Conservation (phyloP, 2,797 vertebrate genomes). For the Thamnophis elegans region DNA sequence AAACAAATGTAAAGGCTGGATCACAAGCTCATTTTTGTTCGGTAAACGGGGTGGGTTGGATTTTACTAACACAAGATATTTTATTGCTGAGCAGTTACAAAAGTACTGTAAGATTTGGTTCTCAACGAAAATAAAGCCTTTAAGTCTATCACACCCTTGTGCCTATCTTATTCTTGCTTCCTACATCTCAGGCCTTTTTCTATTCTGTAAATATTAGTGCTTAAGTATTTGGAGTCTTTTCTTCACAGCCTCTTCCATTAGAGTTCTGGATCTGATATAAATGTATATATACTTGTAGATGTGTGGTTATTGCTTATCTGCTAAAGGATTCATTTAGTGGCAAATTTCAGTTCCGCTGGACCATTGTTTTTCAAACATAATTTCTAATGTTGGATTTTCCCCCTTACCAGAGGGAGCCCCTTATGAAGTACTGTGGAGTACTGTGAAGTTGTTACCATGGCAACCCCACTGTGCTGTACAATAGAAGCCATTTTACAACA, state of each 20-base stretch:
- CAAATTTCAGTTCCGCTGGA: background rate
- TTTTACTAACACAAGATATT: background rate
- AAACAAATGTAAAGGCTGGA: background rate
- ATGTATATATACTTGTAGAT: background rate
- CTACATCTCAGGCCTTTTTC: background rate
- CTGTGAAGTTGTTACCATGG: no score
- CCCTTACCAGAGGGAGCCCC: no score
- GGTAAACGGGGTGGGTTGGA: background rate
- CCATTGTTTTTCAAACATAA: background rate
- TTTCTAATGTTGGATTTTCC: no score
- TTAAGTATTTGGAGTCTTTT: background rate
- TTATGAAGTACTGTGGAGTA: no score
- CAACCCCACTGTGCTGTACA: no score
- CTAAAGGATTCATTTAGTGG: background rate
- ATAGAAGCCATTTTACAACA: no score
- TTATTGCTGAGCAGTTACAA: background rate
- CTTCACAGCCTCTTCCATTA: background rate
- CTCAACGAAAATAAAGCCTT: background rate
- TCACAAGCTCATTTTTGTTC: background rate
- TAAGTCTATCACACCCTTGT: background rate
- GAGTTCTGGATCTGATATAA: background rate
- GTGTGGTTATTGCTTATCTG: background rate
- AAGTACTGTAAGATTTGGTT: background rate
- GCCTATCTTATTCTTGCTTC: background rate
- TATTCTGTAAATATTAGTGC: background rate